Evolutionary conservation across 2,797 vertebrate genomes (phyloP).

Genomic region (Hypotaenidia okinawae): DNA sequence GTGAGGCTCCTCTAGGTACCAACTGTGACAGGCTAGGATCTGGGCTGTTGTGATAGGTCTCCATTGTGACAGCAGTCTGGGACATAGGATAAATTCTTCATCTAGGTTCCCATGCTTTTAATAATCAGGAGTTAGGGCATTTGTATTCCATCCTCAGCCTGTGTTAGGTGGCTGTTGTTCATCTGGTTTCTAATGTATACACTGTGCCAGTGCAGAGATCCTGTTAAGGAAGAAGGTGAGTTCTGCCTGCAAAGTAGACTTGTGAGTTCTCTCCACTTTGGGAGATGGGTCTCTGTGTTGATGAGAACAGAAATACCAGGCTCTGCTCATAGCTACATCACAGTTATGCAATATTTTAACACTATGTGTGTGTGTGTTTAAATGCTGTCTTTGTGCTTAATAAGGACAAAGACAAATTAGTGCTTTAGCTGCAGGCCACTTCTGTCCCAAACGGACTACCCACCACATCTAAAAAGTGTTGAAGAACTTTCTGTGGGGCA

Average conservation of each 20-base stretch:
- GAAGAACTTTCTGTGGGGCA: not conserved
- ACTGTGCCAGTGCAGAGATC: not conserved
- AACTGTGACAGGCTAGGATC: not conserved
- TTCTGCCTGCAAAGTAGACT: not conserved
- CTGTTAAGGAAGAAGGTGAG: not conserved
- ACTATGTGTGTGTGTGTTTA: not conserved
- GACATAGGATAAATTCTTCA: not conserved
- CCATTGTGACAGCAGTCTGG: not conserved
- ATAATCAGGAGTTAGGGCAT: not conserved
- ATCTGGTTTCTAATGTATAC: not conserved
- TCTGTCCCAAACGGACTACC: not conserved
- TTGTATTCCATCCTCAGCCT: not conserved
- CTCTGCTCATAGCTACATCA: not conserved
- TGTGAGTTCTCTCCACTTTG: not conserved
- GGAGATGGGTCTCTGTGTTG: not conserved
- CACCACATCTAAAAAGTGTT: not conserved
- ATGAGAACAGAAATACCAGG: not conserved
- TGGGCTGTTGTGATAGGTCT: not conserved
- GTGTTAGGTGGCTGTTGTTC: not conserved
- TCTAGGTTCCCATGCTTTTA: not conserved
- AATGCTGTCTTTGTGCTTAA: not conserved
- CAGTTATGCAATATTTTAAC: not conserved
- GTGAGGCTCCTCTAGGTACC: not conserved
- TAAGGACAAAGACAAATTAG: not conserved
- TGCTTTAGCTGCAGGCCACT: not conserved